These are phyloP conservation scores for Dicroscelio sp. DNA, from an alignment of 2,888 invertebrate species.

Conservation along the genomic window DNA sequence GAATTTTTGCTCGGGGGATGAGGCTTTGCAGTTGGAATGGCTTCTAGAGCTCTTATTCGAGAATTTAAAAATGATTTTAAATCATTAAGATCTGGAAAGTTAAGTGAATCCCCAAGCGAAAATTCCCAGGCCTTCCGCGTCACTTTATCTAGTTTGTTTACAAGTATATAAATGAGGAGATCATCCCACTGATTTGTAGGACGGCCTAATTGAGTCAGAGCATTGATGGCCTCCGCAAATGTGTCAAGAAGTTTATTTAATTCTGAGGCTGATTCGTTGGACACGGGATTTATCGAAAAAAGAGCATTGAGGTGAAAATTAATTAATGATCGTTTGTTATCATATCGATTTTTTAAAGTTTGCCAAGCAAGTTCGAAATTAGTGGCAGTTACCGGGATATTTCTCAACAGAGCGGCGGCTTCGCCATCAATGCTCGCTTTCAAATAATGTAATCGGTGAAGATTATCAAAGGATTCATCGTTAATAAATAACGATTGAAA, in stretches of 20 bases:
- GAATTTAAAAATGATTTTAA: background rate
- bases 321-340: background rate
- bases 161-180: background rate
- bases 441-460: background rate
- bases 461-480: background rate
- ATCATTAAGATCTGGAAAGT: background rate
- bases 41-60: background rate
- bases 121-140: constrained; percentile 14
- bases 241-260: background rate
- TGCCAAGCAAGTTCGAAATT: background rate
- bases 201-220: background rate
- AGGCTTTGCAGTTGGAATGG: background rate
- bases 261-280: background rate
- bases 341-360: background rate
- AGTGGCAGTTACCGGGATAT: background rate
- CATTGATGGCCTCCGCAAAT: no score
- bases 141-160: background rate
- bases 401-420: background rate
- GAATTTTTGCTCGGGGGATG: background rate
- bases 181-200: background rate
- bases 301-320: background rate
- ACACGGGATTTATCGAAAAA: background rate
- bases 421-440: background rate
- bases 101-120: background rate
- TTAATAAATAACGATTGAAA: background rate